Evolutionary conservation across 2,797 vertebrate species (phyloP).

Genomic region (Delichon dasypus): DNA sequence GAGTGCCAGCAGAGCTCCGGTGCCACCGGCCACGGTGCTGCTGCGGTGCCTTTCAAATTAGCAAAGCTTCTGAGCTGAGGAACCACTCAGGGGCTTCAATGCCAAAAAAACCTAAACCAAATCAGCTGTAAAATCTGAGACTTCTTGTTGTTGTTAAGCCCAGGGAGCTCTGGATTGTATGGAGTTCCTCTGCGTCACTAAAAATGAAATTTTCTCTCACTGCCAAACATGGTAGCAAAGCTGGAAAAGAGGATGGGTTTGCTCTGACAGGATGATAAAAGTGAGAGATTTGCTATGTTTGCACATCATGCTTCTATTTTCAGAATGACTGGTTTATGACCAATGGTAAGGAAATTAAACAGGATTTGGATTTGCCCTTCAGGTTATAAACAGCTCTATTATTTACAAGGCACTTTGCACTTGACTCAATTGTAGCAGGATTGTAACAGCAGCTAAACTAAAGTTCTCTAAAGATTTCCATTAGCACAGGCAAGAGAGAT

Average conservation of each 20-base stretch:
- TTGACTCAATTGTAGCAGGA: not conserved
- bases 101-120: not conserved
- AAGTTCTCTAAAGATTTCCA: slow-evolving; percentile 35
- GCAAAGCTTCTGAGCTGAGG: not conserved
- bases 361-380: slow-evolving; percentile 34
- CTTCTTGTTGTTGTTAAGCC: not conserved
- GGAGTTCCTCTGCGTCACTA: not conserved
- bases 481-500: not conserved
- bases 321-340: not conserved
- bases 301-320: not conserved
- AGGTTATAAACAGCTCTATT: slow-evolving; percentile 38
- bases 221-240: slow-evolving; percentile 20
- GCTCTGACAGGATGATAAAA: slow-evolving; percentile 21
- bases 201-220: not conserved
- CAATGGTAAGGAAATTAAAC: slow-evolving; percentile 17
- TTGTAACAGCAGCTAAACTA: slow-evolving; percentile 7
- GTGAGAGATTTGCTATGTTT: not conserved
- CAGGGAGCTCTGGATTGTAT: not conserved
- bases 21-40: not conserved
- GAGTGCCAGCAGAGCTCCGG: not conserved
- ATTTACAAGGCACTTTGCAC: slow-evolving; percentile 9
- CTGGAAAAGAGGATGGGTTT: not conserved
- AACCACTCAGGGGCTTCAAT: not conserved
- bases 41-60: not conserved
- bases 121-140: not conserved